These are phyloP conservation scores for Trichosurus vulpecula DNA, from an alignment of 2,797 vertebrate species.

Conservation along the genomic window DNA sequence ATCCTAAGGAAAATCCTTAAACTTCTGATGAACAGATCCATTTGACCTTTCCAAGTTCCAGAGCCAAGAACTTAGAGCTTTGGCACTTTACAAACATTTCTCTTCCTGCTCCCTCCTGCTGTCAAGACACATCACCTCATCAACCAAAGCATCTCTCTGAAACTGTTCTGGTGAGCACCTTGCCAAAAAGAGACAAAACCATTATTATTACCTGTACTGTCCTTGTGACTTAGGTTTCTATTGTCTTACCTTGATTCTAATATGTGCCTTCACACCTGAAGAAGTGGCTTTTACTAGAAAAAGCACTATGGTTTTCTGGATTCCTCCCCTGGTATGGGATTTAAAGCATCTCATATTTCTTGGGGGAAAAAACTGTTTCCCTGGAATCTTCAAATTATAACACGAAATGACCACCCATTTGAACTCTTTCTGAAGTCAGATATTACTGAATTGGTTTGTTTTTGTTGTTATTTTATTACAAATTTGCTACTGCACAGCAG, in stretches of 20 bases:
- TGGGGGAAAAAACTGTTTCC: background rate
- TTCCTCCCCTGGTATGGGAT: background rate
- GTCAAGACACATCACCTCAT: background rate
- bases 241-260: background rate
- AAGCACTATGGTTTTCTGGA: background rate
- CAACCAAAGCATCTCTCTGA: background rate
- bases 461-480: background rate
- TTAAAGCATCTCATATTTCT: background rate
- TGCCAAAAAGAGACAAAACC: background rate
- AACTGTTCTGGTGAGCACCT: background rate
- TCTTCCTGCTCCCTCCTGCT: background rate
- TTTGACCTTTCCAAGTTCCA: background rate
- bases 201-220: background rate
- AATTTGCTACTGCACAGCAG: background rate
- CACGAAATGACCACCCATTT: background rate
- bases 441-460: background rate
- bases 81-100: background rate
- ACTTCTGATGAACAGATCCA: background rate
- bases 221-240: background rate
- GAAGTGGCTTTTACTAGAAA: background rate
- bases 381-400: background rate
- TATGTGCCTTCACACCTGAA: background rate
- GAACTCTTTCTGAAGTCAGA: background rate
- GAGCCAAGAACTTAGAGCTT: background rate
- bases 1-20: background rate